Evolutionary conservation across 35 echinoderm and acorn worm genomes (phyloP), one percentile per base, ranked within the genome.

Genomic region (Nesometra sesokonis): DNA sequence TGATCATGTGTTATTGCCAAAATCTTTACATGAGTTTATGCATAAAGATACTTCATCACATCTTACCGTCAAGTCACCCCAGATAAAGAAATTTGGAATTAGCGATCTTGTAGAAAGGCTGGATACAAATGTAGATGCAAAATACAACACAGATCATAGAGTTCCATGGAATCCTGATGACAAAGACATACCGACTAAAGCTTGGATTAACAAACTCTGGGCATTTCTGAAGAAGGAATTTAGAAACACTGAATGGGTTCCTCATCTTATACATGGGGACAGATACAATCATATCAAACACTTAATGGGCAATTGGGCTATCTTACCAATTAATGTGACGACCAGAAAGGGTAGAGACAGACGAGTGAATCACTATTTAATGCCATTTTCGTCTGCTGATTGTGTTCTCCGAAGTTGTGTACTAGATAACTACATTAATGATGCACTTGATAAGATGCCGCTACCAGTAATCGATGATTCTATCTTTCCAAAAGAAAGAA

Each of bases 21-120:
- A 85, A 29, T 89, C 78, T 33, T 30, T 33, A 30, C 13, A 82
- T 77, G 77, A 83, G 47, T 93, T 93, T 46, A 32, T 93, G 30
- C 91, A 93, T 77, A 0, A 17, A 5, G 39, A 31, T 3, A 76
- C 89, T 32, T 23, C 67, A 11, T 13, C 78, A 19, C 30, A 32
- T 17, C 76, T 82, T 7, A 0, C 32, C 37, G 37, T 0, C 86
- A 85, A 32, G 0, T 46, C 76, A 32, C 30, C 81, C 17, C 46
- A 81, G 0, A 82, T 93, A 21, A 9, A n/a, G 11, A 13, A 86
- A 9, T 67, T 93, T 52, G 57, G 35, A 34, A 82, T 93, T 37
- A 35, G 33, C 17, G 83, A 80, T 30, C 34, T 89, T 19, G 83
- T 52, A 7, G 29, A 43, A 36, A 29, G 84, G 35, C n/a, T 93